Evolutionary conservation across 2,888 invertebrate species (phyloP), one percentile per base, ranked within the genome.

Genomic region (Microdon myrmicae): DNA sequence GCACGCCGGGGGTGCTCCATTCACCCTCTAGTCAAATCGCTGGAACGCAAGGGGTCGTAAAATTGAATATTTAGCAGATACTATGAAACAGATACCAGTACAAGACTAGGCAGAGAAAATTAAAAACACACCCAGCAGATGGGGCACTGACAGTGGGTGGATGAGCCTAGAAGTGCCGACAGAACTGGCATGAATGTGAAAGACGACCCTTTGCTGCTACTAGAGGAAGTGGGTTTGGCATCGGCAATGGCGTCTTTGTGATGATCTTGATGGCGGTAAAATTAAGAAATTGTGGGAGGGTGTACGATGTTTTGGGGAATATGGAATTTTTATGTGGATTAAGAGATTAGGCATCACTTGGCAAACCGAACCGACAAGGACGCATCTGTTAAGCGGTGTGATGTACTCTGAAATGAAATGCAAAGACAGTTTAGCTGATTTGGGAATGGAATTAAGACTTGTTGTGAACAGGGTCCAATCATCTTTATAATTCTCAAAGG

Each of bases 1-100:
- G 45, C 53, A 53, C 29, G 22, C 53, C 45, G 44, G n/a, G 41
- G 55, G 55, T 35, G 47, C 45, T 43, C 45, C 45, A 54, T 4
- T 37, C 39, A n/a, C 55, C 47, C n/a, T n/a, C n/a, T n/a, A n/a
- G n/a, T n/a, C n/a, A n/a, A n/a, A n/a, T n/a, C n/a, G n/a, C n/a
- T n/a, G n/a, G n/a, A 23, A 17, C 13, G n/a, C 32, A 7, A 4
- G 19, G 22, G 20, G 19, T 26, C 19, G 39, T 39, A 34, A 32
- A 54, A 54, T 54, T 45, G 26, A 54, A 45, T 45, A 45, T 45
- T 45, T 32, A 54, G 28, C 32, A 45, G 29, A 38, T 17, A 34
- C 20, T 10, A 19, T 14, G 17, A 10, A 1, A 12, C n/a, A 5
- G 3, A 13, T 7, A 32, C n/a, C 28, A 14, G 3, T 22, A 13